A percentile compares a stretch with the other conserved stretches of the same genome.
Evolutionary conservation across 2,888 invertebrate genomes (phyloP).

Genomic region (Microctonus brassicae): DNA sequence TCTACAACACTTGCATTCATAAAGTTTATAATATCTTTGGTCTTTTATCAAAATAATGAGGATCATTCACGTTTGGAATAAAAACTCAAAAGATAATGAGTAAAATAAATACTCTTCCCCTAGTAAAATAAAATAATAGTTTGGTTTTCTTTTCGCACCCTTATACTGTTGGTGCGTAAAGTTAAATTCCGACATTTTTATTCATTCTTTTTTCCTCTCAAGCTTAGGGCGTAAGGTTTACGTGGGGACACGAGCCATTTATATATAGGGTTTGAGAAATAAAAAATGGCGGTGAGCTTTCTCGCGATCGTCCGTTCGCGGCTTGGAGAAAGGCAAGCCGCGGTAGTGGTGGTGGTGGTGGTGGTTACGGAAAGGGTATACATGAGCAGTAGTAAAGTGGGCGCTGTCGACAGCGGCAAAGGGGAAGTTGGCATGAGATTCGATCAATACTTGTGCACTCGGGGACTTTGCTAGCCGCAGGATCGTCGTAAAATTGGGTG

Average conservation of each 20-base stretch:
- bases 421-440: constrained; percentile 27
- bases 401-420: constrained; percentile 10
- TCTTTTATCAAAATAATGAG: neutral
- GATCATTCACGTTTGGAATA: neutral
- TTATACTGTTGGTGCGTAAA: constrained; percentile 46
- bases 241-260: constrained; percentile 5
- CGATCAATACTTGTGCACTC: constrained; percentile 66
- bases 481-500: constrained; percentile 34
- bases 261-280: constrained; percentile 28
- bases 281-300: constrained; percentile 51
- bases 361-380: constrained; percentile 1
- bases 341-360: neutral
- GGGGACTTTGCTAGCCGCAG: constrained; percentile 41
- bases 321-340: constrained; percentile 35
- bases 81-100: neutral
- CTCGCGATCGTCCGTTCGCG: constrained; percentile 48
- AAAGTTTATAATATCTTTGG: too few relatives aligned
- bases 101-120: neutral
- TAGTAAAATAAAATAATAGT: too few relatives aligned
- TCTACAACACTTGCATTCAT: too few relatives aligned
- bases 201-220: neutral
- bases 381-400: constrained; percentile 13
- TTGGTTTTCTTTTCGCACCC: too few relatives aligned
- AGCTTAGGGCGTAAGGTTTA: neutral
- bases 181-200: neutral